Conservation (phyloP, 2,113 vertebrate species). For the Ramphastos sulfuratus region DNA sequence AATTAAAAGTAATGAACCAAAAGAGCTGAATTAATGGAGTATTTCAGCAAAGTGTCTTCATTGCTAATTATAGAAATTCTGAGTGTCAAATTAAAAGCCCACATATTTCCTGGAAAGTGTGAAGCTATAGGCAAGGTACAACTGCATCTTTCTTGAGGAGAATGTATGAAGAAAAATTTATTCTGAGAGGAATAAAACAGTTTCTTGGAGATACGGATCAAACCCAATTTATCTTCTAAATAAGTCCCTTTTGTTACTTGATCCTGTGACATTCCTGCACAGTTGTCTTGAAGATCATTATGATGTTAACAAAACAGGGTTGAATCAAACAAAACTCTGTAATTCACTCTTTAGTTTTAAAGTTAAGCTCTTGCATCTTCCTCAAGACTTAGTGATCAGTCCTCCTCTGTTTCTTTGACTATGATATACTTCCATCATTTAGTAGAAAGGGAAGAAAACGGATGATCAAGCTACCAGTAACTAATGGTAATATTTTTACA, state of each 20-base stretch:
- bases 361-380: background rate
- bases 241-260: background rate
- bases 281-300: background rate
- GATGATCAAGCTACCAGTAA: background rate
- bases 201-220: background rate
- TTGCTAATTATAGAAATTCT: slow-evolving; percentile 6
- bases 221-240: background rate
- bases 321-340: background rate
- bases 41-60: background rate
- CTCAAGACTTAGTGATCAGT: background rate
- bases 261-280: background rate
- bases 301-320: background rate
- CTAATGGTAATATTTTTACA: background rate
- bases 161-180: background rate
- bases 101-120: background rate
- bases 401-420: background rate
- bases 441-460: background rate
- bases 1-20: slow-evolving; percentile 1
- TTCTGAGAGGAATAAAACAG: background rate
- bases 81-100: slow-evolving; percentile 3
- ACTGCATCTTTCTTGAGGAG: background rate
- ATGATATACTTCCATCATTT: background rate
- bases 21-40: background rate
- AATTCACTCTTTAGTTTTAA: background rate
- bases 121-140: background rate